Percentiles rank a stretch among this genome's conserved stretches.
These are phyloP conservation scores for Adineta ricciae DNA, from an alignment of 2,888 invertebrate species.

Conservation along the genomic window DNA sequence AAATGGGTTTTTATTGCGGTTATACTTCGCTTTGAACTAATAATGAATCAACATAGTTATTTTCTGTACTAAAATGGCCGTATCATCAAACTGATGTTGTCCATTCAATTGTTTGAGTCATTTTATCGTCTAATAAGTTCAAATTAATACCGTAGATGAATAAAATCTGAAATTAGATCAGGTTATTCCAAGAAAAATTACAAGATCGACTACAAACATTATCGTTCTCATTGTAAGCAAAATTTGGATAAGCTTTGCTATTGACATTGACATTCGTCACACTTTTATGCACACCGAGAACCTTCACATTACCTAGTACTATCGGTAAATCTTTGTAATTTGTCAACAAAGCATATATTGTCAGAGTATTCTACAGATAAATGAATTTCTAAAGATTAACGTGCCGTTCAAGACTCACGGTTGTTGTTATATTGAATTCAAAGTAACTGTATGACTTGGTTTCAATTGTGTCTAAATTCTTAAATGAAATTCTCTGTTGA, in stretches of 20 bases:
- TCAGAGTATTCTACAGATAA: not conserved
- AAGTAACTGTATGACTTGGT: conserved; percentile 22
- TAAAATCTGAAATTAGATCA: not conserved
- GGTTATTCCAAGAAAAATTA: not conserved
- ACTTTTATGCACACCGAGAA: conserved; percentile 22
- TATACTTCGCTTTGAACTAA: too few species aligned
- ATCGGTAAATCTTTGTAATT: not conserved
- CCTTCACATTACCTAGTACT: conserved; percentile 12
- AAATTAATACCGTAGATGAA: not conserved
- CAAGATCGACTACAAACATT: not conserved
- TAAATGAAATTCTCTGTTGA: too few species aligned
- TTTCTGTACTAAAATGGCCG: too few species aligned
- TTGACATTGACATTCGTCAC: not conserved
- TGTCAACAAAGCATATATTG: not conserved
- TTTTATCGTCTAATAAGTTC: not conserved
- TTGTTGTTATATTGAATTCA: not conserved
- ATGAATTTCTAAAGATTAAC: not conserved
- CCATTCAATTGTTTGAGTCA: not conserved
- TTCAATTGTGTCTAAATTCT: conserved; percentile 23
- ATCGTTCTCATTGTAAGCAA: conserved; percentile 22
- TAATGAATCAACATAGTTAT: too few species aligned
- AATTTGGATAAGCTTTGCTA: conserved; percentile 21
- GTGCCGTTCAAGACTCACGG: too few species aligned
- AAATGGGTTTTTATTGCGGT: too few species aligned
- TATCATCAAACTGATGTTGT: too few species aligned